Evolutionary conservation across 2,888 invertebrate genomes (phyloP), one percentile per base, ranked within the genome.

Genomic region (Hedychridium roseum): DNA sequence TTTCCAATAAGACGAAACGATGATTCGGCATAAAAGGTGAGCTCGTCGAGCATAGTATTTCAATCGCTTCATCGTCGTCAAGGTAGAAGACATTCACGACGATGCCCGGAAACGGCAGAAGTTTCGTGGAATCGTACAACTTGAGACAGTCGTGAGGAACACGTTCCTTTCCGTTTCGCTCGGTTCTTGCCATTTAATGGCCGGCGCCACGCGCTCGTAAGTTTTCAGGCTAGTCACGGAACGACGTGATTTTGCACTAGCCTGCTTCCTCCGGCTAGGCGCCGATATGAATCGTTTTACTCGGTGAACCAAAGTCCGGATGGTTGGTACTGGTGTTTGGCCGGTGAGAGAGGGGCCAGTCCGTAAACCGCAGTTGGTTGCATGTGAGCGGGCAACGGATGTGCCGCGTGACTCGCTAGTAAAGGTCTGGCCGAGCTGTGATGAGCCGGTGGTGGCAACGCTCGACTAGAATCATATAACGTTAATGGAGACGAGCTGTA

Each of bases 371-470:
- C 75, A 5, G 83, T 80, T 39, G 83, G 90, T 76, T 90, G 91
- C 79, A 91, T 86, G 77, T 92, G 92, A 5, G 91, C 91, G 53
- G 91, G 91, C 68, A 91, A 80, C 34, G 91, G 90, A 79, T 91
- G 91, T 38, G 86, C 84, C 52, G 90, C 85, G 79, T 89, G 85
- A 58, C 84, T 83, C 36, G 85, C 84, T 75, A 86, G 76, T 64
- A 86, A 83, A 41, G 85, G 85, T 72, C 88, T 81, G 40, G 90
- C 90, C 70, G 87, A 87, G 65, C 88, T 88, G 82, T 91, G 91
- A 80, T 91, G 93, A 14, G 93, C 92, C 37, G 90, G 89, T 6
- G 93, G 92, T 36, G 92, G 92, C 28, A 92, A 80, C 54, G 85
- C 86, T 63, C 86, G 83, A 74, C 82, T 83, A 79, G 71, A 80